A percentile compares a stretch with the other conserved stretches of the same genome.
Evolutionary conservation across 2,113 vertebrate genomes (phyloP).

Genomic region (Helogale parvula): DNA sequence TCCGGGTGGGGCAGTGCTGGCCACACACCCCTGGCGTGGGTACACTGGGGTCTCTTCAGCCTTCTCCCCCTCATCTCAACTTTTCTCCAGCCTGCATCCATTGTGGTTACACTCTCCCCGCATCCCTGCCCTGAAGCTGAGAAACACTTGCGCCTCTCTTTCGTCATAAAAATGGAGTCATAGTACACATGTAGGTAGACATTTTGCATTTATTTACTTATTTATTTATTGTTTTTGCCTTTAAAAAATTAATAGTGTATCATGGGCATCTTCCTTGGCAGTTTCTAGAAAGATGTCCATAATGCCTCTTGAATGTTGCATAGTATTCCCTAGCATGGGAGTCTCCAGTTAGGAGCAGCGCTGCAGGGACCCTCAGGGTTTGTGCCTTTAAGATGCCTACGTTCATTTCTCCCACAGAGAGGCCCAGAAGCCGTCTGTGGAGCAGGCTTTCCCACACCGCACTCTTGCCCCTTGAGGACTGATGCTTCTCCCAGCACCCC

Average conservation of each 20-base stretch:
- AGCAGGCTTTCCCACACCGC: background rate
- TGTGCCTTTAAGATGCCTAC: fast-evolving
- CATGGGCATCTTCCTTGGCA: background rate
- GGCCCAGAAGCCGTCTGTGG: background rate
- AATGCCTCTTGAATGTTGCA: background rate
- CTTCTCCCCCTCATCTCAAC: background rate
- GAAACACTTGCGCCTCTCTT: background rate
- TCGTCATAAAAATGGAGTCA: background rate
- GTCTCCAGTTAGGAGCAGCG: fast-evolving
- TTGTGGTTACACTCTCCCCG: background rate
- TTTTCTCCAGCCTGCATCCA: fast-evolving
- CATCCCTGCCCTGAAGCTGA: background rate
- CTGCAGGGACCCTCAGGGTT: fast-evolving
- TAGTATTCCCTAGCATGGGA: background rate
- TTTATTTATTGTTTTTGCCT: background rate
- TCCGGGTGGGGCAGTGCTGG: no score
- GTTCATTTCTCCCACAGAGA: background rate
- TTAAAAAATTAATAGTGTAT: background rate
- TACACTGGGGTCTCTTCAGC: background rate
- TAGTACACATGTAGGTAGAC: background rate
- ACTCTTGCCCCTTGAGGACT: fast-evolving
- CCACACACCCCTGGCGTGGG: fast-evolving
- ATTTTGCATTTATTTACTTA: background rate
- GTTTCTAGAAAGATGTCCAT: background rate
- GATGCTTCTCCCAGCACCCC: background rate